phyloP scores from a whole-genome alignment of 2,888 invertebrate genomes.

The Myopa tessellatipennis region DNA sequence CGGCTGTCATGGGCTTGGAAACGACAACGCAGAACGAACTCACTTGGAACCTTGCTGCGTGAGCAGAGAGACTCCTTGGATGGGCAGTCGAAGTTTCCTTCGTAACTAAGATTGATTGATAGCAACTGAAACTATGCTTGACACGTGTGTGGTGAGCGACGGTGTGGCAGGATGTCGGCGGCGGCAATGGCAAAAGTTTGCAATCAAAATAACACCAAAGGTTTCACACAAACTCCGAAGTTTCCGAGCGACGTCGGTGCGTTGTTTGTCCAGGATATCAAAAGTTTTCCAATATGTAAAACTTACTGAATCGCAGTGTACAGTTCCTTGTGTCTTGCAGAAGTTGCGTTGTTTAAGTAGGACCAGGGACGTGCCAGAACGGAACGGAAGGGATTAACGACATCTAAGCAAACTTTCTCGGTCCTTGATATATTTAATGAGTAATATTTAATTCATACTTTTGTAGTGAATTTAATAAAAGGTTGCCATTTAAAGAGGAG shows the following conservation, averaged over 20 bases:
- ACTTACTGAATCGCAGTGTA: background rate
- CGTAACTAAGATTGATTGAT: conserved; percentile 30
- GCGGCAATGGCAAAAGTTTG: conserved; percentile 14
- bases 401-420: background rate
- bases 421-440: no score
- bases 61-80: background rate
- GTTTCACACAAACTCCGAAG: conserved; percentile 23
- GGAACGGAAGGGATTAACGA: background rate
- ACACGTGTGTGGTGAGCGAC: conserved; percentile 1
- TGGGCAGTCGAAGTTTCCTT: conserved; percentile 7
- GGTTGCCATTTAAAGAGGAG: no score
- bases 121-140: conserved; percentile 22
- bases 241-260: conserved; percentile 6
- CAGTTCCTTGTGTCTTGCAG: background rate
- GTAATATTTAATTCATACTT: no score
- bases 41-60: no score
- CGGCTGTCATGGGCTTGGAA: background rate
- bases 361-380: background rate
- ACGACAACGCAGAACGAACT: no score
- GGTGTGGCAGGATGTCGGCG: background rate
- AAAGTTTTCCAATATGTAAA: conserved; percentile 30
- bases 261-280: conserved; percentile 16
- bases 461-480: no score
- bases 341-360: background rate
- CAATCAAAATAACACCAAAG: conserved; percentile 34